Evolutionary conservation across 2,113 vertebrate species (phyloP), one percentile per base, ranked within the genome.

Genomic region (Chloroceryle aenea): DNA sequence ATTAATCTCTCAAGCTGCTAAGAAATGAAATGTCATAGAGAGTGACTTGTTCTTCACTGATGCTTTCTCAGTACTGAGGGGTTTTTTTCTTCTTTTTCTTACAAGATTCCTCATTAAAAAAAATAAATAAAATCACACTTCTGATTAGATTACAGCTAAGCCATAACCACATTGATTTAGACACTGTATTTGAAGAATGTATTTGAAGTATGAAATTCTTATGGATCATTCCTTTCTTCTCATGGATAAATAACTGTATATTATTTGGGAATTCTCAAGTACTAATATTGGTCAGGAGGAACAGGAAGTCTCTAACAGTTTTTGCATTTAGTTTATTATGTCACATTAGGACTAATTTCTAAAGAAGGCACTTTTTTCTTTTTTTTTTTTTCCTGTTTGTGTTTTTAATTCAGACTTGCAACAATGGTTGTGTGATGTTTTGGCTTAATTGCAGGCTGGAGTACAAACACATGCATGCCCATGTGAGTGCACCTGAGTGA

Each of bases 11-110:
- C 75, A 71, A 94, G 45, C 68, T 82, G 80, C 79, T 79, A 91
- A 97, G 93, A 95, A 98, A 98, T 93, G 77, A 97, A 98, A 97
- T 97, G 96, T 97, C 96, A 94, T 69, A 91, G 58, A 82, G 47
- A 96, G 68, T 75, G 87, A 87, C 93, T 97, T 93, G 93, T 84
- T 97, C 93, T 93, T 83, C 7, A 17, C 12, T 50, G 64, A 14
- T 76, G 19, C 45, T 83, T 97, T 95, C 74, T 90, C 55, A 78
- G 40, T 56, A 86, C 4, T 63, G 32, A 80, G 48, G 27, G 58
- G 59, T 52, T 26, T 34, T 5, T 6, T 66, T 36, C 62, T 91
- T 50, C 27, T 7, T 7, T 10, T 3, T 32, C n/a, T 73, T 64
- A 52, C 27, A 62, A 43, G 22, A 81, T 89, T 88, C 71, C 92